Conservation (phyloP, 1,140 invertebrate species). For the Battus philenor region DNA sequence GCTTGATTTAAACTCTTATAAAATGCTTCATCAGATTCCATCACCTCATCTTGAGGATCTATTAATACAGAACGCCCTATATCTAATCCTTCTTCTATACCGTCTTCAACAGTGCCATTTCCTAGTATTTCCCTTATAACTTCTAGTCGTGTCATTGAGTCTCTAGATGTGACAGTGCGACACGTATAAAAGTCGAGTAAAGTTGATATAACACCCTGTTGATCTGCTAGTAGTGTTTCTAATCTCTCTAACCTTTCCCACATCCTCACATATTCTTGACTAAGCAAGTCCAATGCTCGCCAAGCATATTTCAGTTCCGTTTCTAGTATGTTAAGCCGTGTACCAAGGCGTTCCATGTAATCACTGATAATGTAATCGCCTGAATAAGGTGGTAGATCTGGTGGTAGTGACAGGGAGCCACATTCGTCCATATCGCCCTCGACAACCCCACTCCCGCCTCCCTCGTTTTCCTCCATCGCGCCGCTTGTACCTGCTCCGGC, state of each 20-base stretch:
- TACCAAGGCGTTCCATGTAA: conserved; percentile 92
- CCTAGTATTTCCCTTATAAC: conserved; percentile 79
- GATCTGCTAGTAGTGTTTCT: conserved; percentile 91
- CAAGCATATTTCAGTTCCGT: conserved; percentile 94
- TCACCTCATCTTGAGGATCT: conserved; percentile 61
- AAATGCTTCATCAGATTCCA: conserved; percentile 91
- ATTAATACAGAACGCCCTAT: conserved; percentile 58
- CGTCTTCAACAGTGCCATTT: conserved; percentile 78
- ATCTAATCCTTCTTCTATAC: conserved; percentile 78
- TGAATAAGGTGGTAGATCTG: conserved; percentile 65
- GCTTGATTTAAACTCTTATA: conserved; percentile 92
- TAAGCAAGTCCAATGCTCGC: conserved; percentile 92
- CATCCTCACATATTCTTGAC: conserved; percentile 95
- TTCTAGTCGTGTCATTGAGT: conserved; percentile 73
- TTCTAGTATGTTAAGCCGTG: conserved; percentile 89
- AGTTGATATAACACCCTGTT: conserved; percentile 93
- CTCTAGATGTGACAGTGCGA: conserved; percentile 61
- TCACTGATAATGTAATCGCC: conserved; percentile 86
- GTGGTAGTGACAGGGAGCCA: conserved; percentile 60
- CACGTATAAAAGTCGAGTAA: conserved; percentile 86
- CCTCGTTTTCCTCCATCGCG: conserved; percentile 73
- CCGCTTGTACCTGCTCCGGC: conserved; percentile 62
- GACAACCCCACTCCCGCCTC: conserved; percentile 68
- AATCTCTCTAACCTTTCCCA: conserved; percentile 94
- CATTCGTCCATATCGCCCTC: conserved; percentile 73